A percentile compares a stretch with the other conserved stretches of the same genome.
These are phyloP conservation scores for Tenthredo livida DNA, from an alignment of 2,888 invertebrate genomes.

Conservation along the genomic window DNA sequence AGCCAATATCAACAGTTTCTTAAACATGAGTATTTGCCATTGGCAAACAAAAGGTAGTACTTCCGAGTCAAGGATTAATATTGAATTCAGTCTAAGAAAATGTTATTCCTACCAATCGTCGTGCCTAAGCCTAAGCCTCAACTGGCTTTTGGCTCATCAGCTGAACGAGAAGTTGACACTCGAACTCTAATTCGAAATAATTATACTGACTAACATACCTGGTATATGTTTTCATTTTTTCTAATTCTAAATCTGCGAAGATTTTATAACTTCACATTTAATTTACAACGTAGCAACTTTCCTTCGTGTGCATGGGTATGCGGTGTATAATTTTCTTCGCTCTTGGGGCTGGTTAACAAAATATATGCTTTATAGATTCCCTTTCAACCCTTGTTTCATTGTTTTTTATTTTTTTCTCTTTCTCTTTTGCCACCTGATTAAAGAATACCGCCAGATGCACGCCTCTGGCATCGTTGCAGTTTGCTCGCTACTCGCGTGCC, in stretches of 20 bases:
- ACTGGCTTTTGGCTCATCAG: background rate
- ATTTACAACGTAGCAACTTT: background rate
- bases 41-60: background rate
- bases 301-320: background rate
- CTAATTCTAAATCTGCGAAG: too few species aligned
- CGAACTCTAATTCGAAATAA: background rate
- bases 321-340: background rate
- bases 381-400: conserved; percentile 56
- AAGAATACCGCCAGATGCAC: conserved; percentile 56
- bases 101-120: background rate
- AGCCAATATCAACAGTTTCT: conserved; percentile 14
- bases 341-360: conserved; percentile 1
- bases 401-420: conserved; percentile 33
- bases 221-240: too few species aligned
- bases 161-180: background rate
- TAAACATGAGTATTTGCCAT: background rate
- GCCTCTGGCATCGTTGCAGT: conserved; percentile 58
- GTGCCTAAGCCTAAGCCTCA: background rate
- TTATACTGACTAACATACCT: too few species aligned
- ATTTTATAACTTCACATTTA: too few species aligned
- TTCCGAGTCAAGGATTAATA: background rate
- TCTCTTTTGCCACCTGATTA: conserved; percentile 19
- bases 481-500: conserved; percentile 33
- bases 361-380: conserved; percentile 44
- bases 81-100: conserved; percentile 1